Base-by-base conservation (phyloP, 2,113 vertebrate genomes). In the Glaucomys volans region DNA sequence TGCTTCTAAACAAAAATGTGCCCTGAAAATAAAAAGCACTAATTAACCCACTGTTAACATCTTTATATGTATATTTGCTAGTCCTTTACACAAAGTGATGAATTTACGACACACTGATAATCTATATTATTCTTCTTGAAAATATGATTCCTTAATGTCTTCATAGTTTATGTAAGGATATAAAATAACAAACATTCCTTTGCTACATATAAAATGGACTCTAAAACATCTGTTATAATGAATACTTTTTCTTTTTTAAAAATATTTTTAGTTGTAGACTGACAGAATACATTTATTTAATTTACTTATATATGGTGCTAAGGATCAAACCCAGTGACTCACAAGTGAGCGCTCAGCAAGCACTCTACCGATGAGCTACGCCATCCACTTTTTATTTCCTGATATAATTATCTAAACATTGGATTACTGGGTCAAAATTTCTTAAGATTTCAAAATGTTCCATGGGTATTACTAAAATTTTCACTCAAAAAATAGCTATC, bases 21-120 rank as follows among this genome's bases (percentile, higher is more conserved):
- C 83, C 72, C 81, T 42, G 44, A 77, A 91, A 93, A 93, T 79
- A 67, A 74, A 92, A 94, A 95, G 79, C 20, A 83, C 24, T 72
- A 42, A 77, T 67, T 54, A 79, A 82, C 20, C 52, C 35, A 82
- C 37, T 67, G 32, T 18, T 91, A 47, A 71, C 7, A n/a, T 62
- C 57, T 74, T 74, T 75, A 66, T 35, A 80, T 37, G 37, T 62
- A 59, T 47, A 8, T 69, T 20, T 4, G 28, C 22, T 47, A 44
- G 42, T 84, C 20, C 62, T 77, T 77, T 37, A 95, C 26, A 90
- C 5, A 59, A 74, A 92, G 76, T 84, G 18, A 67, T 80, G 69
- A 92, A 79, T 52, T 79, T 71, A 88, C 35, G 44, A 90, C 12
- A 84, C 26, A 59, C 6, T 75, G 52, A 35, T 40, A 84, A 18